Evolutionary conservation across 2,888 invertebrate genomes (phyloP).

Genomic region (Lypha dubia): DNA sequence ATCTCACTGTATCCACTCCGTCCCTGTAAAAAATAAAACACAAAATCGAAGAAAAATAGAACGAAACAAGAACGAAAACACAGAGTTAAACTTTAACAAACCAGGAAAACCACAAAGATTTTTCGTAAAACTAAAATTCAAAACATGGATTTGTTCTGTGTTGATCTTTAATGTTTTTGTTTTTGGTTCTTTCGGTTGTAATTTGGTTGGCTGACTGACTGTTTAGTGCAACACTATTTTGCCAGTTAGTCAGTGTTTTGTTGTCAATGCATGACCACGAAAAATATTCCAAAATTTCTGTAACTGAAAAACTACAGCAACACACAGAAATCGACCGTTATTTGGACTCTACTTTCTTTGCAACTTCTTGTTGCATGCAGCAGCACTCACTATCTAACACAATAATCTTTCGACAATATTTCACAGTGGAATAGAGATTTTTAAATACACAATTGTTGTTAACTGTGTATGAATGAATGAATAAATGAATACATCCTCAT

Average conservation of each 20-base stretch:
- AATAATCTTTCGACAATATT: slow-evolving; percentile 32
- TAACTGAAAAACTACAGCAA: not conserved
- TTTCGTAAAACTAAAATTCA: slow-evolving; percentile 50
- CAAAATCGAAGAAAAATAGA: not conserved
- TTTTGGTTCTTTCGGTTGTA: slow-evolving; percentile 22
- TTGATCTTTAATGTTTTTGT: slow-evolving; percentile 36
- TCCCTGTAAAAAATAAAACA: too few relatives aligned
- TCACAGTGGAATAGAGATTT: slow-evolving; percentile 17
- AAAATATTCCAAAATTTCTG: slow-evolving; percentile 16
- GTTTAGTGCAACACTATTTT: not conserved
- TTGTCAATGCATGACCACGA: slow-evolving; percentile 45
- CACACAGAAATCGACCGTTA: slow-evolving; percentile 29
- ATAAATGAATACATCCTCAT: not conserved
- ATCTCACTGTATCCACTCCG: not conserved
- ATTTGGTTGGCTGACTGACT: not conserved
- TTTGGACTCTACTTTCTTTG: not conserved
- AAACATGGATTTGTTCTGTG: slow-evolving; percentile 48
- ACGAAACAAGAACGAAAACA: slow-evolving; percentile 5
- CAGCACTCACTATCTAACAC: slow-evolving; percentile 1
- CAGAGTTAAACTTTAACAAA: slow-evolving; percentile 37
- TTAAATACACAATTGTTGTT: slow-evolving; percentile 17
- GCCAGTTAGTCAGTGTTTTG: not conserved
- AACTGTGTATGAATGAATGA: not conserved
- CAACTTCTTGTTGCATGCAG: not conserved
- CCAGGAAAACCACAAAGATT: slow-evolving; percentile 56